A percentile compares a stretch with the other conserved stretches of the same genome.
phyloP scores from a whole-genome alignment of 2,888 invertebrate genomes.

The Philereme transversata region DNA sequence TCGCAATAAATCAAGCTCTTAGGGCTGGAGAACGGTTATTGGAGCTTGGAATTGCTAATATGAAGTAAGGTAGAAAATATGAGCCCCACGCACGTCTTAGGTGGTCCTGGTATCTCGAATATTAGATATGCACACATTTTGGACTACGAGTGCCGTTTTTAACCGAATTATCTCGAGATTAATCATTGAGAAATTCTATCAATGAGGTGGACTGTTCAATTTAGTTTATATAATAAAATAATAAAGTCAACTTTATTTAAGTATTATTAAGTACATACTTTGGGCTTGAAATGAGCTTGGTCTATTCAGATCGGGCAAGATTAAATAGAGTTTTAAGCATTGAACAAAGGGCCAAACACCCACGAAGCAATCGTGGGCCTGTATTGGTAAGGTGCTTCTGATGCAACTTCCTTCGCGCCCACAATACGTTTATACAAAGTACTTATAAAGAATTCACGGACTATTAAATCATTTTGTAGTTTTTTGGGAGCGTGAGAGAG shows the following conservation, averaged over 20 bases:
- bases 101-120: conserved; percentile 5
- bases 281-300: neutral
- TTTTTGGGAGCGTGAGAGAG: conserved; percentile 19
- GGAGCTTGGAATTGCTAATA: conserved; percentile 19
- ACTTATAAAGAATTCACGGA: conserved; percentile 38
- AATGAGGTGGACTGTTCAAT: neutral
- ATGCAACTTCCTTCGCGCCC: conserved; percentile 74
- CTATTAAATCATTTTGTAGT: conserved; percentile 19
- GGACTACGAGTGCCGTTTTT: neutral
- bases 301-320: conserved; percentile 9
- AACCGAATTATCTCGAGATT: neutral
- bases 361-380: conserved; percentile 59
- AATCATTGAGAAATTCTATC: neutral
- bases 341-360: conserved; percentile 53
- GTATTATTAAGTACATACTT: neutral
- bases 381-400: conserved; percentile 59
- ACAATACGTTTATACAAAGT: conserved; percentile 52
- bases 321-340: conserved; percentile 16
- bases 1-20: conserved; percentile 27
- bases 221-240: neutral
- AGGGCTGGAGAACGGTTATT: conserved; percentile 12
- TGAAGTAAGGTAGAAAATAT: conserved; percentile 20
- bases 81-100: conserved; percentile 6
- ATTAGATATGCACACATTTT: conserved; percentile 4
- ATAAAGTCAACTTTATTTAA: neutral